These are phyloP conservation scores for Asarcornis scutulata DNA, from an alignment of 2,113 vertebrate species.

Conservation along the genomic window DNA sequence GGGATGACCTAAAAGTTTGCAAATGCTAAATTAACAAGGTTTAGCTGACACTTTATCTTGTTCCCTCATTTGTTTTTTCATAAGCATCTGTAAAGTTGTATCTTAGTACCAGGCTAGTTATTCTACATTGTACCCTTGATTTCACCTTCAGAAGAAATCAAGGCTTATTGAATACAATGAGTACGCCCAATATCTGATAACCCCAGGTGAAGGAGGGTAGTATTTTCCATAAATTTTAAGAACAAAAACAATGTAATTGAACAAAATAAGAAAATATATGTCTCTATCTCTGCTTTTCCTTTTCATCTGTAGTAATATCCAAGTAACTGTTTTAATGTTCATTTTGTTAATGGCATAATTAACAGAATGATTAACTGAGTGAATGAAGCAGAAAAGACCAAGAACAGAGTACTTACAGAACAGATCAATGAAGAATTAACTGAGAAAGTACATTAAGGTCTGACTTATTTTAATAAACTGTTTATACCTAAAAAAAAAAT, in stretches of 20 bases:
- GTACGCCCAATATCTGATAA: neutral
- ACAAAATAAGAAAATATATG: neutral
- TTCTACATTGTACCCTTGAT: neutral
- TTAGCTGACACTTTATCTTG: neutral
- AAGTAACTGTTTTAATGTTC: constrained; percentile 7
- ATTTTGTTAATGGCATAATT: neutral
- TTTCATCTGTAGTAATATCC: neutral
- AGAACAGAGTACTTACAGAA: neutral
- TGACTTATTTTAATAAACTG: constrained; percentile 31
- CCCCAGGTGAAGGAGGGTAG: neutral
- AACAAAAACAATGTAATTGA: neutral
- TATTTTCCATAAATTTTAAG: neutral
- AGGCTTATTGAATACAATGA: neutral
- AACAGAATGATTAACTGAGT: constrained; percentile 41
- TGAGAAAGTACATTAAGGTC: constrained; percentile 12
- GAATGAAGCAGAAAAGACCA: constrained; percentile 14
- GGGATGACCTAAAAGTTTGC: neutral
- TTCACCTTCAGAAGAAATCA: neutral
- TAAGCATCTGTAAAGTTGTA: neutral
- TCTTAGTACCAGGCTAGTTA: neutral
- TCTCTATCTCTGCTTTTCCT: neutral
- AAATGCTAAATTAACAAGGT: neutral
- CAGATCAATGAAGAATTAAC: constrained; percentile 18
- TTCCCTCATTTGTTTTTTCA: neutral
- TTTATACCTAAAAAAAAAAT: neutral